phyloP scores from a whole-genome alignment of 2,888 invertebrate species.

The Nomada fabriciana region DNA sequence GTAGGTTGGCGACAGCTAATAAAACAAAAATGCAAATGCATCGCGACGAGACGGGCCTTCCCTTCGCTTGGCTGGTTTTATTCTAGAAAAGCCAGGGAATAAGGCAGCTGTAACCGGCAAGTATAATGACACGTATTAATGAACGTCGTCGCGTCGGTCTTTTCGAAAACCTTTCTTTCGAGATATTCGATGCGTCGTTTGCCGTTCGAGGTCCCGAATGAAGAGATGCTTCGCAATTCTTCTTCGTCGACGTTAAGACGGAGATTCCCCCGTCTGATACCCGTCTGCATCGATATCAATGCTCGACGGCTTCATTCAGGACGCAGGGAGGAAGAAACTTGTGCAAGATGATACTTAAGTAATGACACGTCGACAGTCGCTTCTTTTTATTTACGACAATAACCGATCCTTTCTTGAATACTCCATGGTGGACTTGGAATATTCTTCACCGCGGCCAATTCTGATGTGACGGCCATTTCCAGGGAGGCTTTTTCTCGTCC shows the following conservation, averaged over 20 bases:
- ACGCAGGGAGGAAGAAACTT: conserved; percentile 7
- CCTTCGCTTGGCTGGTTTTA: conserved; percentile 41
- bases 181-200: conserved; percentile 49
- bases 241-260: conserved; percentile 42
- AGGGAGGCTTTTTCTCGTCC: neutral
- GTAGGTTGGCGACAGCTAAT: conserved; percentile 44
- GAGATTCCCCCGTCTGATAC: conserved; percentile 49
- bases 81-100: conserved; percentile 36
- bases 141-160: conserved; percentile 47
- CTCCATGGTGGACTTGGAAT: conserved; percentile 2
- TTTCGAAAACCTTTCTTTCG: conserved; percentile 48
- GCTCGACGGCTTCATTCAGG: conserved; percentile 32
- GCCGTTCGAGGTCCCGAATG: conserved; percentile 35
- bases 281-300: conserved; percentile 61
- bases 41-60: neutral
- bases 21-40: conserved; percentile 50
- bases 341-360: conserved; percentile 67
- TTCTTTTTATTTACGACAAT: conserved; percentile 44
- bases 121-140: conserved; percentile 68
- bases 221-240: conserved; percentile 49
- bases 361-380: conserved; percentile 63
- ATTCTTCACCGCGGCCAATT: neutral
- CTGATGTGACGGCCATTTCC: neutral
- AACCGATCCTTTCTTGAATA: conserved; percentile 28
- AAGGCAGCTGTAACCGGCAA: conserved; percentile 49